Conservation (phyloP, 1,140 invertebrate species). For the Pissodes strobi region DNA sequence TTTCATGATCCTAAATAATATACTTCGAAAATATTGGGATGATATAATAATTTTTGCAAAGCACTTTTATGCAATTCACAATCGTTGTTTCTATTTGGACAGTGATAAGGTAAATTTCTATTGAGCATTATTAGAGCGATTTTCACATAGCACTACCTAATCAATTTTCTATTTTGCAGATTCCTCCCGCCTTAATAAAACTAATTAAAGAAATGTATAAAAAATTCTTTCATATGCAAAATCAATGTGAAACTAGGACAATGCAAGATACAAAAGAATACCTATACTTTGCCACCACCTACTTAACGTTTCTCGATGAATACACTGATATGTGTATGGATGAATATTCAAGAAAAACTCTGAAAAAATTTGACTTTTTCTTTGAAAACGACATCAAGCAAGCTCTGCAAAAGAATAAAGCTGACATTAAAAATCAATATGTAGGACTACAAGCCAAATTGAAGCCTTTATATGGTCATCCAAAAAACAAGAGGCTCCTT, state of each 20-base stretch:
- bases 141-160: no score
- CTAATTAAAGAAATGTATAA: neutral
- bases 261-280: conserved; percentile 10
- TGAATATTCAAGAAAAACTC: neutral
- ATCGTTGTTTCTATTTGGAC: neutral
- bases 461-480: conserved; percentile 33
- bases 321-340: neutral
- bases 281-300: neutral
- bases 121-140: no score
- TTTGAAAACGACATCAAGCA: neutral
- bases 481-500: conserved; percentile 21
- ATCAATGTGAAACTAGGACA: conserved; percentile 16
- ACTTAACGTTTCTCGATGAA: neutral
- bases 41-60: neutral
- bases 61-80: neutral
- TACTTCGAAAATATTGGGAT: conserved; percentile 3
- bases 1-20: neutral
- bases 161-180: neutral
- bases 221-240: conserved; percentile 9
- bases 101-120: neutral
- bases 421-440: conserved; percentile 3
- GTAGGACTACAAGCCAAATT: conserved; percentile 9
- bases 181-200: neutral
- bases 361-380: conserved; percentile 8
- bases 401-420: neutral